Base-by-base conservation (phyloP, 64 coral and sea anemone species). In the Montipora cactus region DNA sequence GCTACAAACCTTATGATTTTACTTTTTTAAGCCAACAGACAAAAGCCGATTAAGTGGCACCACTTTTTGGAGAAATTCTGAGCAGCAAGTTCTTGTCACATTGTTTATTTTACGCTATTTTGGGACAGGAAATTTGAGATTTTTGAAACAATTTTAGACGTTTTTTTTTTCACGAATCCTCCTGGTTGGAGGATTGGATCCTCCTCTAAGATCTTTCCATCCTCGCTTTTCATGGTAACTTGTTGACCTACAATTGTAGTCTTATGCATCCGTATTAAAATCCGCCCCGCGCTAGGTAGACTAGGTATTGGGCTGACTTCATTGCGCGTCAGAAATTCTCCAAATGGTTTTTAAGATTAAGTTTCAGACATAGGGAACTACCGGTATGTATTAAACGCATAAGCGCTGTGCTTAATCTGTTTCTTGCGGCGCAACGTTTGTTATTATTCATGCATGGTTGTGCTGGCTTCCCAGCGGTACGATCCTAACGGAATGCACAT, bases 321-420 rank as follows among this genome's bases (percentile, higher is more conserved):
- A 85, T 67, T 22, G 59, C 81, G 59, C 46, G 59, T 86, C 66
- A 69, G 4, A 86, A 70, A 86, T 86, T 86, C 82, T 72, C 66
- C 82, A 66, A 72, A 86, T 86, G 28, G 82, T 86, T 86, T 86
- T 7, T 6, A 86, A 86, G 82, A 86, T 86, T 66, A 71, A 50
- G 82, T 86, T 71, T 71, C 82, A 9, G 47, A 10, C 76, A 5
- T 47, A 49, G 46, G 18, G 5, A 48, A 76, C 44, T 78, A 19
- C 3, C 76, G 76, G 76, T 49, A 78, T 78, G 44, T 78, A 15
- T 14, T 76, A 15, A 19, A 78, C 76, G 76, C 47, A 37, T 78
- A 5, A 19, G 47, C 45, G 47, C 47, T 78, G 12, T 0, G 13
- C 11, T 45, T 49, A 5, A 2, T 48, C 44, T 47, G 82, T 86